These are phyloP conservation scores for Aphelocoma californica DNA, from an alignment of 2,797 vertebrate species.

Conservation along the genomic window DNA sequence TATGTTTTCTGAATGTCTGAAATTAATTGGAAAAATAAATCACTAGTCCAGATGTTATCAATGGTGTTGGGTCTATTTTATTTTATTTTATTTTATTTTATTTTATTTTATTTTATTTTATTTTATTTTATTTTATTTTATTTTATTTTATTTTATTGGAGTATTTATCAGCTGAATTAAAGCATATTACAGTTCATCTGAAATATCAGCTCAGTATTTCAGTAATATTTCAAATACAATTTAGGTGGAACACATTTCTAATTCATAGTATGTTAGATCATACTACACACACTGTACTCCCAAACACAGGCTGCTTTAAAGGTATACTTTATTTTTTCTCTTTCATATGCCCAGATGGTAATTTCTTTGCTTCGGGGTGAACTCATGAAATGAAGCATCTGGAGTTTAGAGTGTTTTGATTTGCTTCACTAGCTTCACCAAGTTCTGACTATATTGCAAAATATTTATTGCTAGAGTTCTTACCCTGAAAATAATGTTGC, in stretches of 20 bases:
- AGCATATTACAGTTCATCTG: neutral
- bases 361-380: constrained; percentile 39
- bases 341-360: constrained; percentile 36
- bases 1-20: constrained; percentile 53
- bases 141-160: neutral
- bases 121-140: neutral
- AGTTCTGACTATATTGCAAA: neutral
- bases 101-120: neutral
- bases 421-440: constrained; percentile 38
- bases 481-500: constrained; percentile 16
- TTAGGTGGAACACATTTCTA: neutral
- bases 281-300: neutral
- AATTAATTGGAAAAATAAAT: constrained; percentile 63
- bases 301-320: neutral
- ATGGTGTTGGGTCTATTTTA: neutral
- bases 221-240: neutral
- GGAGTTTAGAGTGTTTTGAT: constrained; percentile 38
- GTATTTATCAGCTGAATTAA: constrained; percentile 16
- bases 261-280: neutral
- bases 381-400: constrained; percentile 49
- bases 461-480: constrained; percentile 11
- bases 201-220: neutral
- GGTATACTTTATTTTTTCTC: constrained; percentile 3
- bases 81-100: neutral
- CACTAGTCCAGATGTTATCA: constrained; percentile 31